These are phyloP conservation scores for Agelas oroides DNA, from an alignment of 37 sponge, comb jelly and placozoan genomes.

Conservation along the genomic window DNA sequence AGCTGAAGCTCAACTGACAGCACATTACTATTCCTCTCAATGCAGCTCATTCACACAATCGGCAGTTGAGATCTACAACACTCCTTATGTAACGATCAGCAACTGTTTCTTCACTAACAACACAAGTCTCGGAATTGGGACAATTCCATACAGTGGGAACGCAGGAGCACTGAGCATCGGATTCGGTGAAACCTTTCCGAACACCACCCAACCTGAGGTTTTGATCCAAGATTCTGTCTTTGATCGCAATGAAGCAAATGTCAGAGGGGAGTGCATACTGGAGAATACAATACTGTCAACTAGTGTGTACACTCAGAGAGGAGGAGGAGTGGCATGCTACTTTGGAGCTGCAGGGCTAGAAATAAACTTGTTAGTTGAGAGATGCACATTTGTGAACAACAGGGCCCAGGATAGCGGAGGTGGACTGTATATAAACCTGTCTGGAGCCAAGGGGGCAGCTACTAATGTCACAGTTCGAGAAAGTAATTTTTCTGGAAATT, in stretches of 20 bases:
- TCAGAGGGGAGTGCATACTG: not conserved
- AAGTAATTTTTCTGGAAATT: slow-evolving; percentile 17
- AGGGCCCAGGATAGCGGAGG: slow-evolving; percentile 26
- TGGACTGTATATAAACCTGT: slow-evolving; percentile 26
- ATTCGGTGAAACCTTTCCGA: not conserved
- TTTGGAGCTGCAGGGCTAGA: not conserved
- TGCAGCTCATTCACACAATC: too few species aligned
- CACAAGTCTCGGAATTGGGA: slow-evolving; percentile 7
- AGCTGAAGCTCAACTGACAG: too few species aligned
- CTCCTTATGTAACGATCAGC: not conserved
- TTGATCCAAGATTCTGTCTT: slow-evolving; percentile 4
- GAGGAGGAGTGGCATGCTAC: slow-evolving; percentile 31
- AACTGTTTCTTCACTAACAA: slow-evolving; percentile 15
- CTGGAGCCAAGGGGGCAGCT: not conserved
- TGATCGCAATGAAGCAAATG: slow-evolving; percentile 2
- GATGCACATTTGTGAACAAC: not conserved
- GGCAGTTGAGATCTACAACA: slow-evolving; percentile 25
- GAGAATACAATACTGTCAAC: not conserved
- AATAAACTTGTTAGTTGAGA: not conserved
- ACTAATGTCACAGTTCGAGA: not conserved
- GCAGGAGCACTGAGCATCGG: slow-evolving; percentile 23
- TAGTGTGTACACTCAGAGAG: slow-evolving; percentile 13
- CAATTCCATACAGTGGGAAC: slow-evolving; percentile 25
- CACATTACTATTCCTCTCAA: too few species aligned
- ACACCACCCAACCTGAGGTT: not conserved